Evolutionary conservation across 2,888 invertebrate genomes (phyloP).

Genomic region (Yponomeuta evonymella): DNA sequence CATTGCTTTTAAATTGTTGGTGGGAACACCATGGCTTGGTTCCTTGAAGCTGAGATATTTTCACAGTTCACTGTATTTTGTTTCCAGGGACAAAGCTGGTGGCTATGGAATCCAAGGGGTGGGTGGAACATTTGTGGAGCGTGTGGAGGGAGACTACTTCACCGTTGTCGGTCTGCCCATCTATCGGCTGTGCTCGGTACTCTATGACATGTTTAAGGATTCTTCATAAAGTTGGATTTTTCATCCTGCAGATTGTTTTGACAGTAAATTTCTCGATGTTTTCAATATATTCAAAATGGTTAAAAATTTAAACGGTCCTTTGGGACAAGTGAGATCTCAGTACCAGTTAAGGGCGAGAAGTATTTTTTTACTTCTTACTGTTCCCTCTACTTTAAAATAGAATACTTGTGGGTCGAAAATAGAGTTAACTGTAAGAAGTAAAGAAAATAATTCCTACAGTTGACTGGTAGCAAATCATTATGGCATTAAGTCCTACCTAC

Average conservation of each 20-base stretch:
- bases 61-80: not conserved
- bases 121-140: slow-evolving; percentile 88
- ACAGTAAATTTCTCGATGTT: not conserved
- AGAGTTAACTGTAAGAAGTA: too few relatives aligned
- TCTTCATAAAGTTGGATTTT: not conserved
- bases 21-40: too few relatives aligned
- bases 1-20: too few relatives aligned
- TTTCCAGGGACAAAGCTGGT: slow-evolving; percentile 90
- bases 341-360: too few relatives aligned
- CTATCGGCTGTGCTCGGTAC: slow-evolving; percentile 72
- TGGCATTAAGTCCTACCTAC: too few relatives aligned
- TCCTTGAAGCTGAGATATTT: too few relatives aligned
- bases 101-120: slow-evolving; percentile 92
- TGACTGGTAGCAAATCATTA: too few relatives aligned
- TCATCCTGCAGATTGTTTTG: not conserved
- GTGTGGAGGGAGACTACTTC: slow-evolving; percentile 89
- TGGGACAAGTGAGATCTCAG: not conserved
- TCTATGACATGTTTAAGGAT: slow-evolving; percentile 66
- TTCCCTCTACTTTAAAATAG: too few relatives aligned
- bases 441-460: too few relatives aligned
- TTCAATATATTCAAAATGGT: not conserved
- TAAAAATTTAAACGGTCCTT: not conserved
- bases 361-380: too few relatives aligned
- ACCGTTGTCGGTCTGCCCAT: slow-evolving; percentile 93
- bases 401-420: too few relatives aligned